Evolutionary conservation across 1,140 invertebrate genomes (phyloP).

Genomic region (Rhyacophila brunnea): DNA sequence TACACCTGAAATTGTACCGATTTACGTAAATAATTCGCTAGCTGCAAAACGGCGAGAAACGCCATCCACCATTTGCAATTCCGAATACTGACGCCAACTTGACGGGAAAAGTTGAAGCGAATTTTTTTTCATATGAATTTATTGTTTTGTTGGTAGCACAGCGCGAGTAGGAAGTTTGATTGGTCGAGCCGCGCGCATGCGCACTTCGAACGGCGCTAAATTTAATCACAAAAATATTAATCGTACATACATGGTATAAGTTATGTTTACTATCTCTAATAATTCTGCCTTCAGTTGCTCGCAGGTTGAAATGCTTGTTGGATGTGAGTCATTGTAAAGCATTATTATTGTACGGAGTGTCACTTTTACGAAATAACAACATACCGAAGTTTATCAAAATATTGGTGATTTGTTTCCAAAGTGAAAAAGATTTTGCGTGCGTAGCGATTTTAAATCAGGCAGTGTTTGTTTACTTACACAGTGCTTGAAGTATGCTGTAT

Average conservation of each 20-base stretch:
- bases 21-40: conserved; percentile 58
- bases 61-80: conserved; percentile 56
- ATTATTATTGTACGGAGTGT: no score
- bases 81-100: conserved; percentile 51
- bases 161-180: neutral
- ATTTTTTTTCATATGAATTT: conserved; percentile 8
- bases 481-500: no score
- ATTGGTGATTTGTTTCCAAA: no score
- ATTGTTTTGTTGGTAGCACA: conserved; percentile 1
- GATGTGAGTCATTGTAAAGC: no score
- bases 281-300: neutral
- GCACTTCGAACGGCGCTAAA: conserved; percentile 9
- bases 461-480: no score
- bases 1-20: conserved; percentile 52
- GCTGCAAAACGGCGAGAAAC: conserved; percentile 55
- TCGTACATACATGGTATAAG: neutral
- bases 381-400: no score
- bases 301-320: no score
- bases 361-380: no score
- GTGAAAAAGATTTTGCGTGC: no score
- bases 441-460: no score
- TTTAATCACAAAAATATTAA: conserved; percentile 9
- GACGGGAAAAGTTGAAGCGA: conserved; percentile 3
- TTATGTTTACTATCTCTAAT: no score
- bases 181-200: conserved; percentile 8